Base-by-base conservation (phyloP, 2,113 vertebrate species). In the Okapia johnstoni region DNA sequence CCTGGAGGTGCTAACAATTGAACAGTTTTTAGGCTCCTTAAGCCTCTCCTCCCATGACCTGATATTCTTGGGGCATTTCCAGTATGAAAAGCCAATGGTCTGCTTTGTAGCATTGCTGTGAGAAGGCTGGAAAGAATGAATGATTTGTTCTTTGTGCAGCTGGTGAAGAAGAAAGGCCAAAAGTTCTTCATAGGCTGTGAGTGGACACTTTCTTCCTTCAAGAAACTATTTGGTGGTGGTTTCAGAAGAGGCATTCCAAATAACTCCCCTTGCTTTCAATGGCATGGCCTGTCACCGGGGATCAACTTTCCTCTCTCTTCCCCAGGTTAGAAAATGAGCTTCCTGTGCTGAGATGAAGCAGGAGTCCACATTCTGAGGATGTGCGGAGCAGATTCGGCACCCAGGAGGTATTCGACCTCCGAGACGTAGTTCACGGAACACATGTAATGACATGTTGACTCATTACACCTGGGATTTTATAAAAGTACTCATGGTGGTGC, bases 101-200 rank as follows among this genome's bases (percentile, higher is more conserved):
- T 66, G 61, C 50, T 92, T 50, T 63, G 28, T 25, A 54, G 61
- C 4, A 0, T 17, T 90, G 43, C 60, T 52, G 60, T 92, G 61
- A 46, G 25, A 58, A 76, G 60, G 15, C 28, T 60, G 30, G 63
- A 33, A 52, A 81, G 76, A 93, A 94, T 36, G 76, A 92, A 80
- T 58, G 26, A 85, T 25, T 28, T 95, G 58, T 83, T 97, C 26
- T 70, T 58, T 15, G 12, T 26, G 52, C 26, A 43, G 25, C 61
- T 89, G 36, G 30, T 85, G 33, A 76, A 85, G 16, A 63, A 95
- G 28, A 93, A 89, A 96, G 55, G 40, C 26, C 76, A 77, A 46
- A 70, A 43, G 40, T 87, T 54, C 28, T 30, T 26, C 23, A 40
- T 0, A 57, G 21, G 5, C 5, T 1, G 28, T 77, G 61, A 80